Conservation (phyloP, 2,888 invertebrate species). For the Carterocephalus palaemon region DNA sequence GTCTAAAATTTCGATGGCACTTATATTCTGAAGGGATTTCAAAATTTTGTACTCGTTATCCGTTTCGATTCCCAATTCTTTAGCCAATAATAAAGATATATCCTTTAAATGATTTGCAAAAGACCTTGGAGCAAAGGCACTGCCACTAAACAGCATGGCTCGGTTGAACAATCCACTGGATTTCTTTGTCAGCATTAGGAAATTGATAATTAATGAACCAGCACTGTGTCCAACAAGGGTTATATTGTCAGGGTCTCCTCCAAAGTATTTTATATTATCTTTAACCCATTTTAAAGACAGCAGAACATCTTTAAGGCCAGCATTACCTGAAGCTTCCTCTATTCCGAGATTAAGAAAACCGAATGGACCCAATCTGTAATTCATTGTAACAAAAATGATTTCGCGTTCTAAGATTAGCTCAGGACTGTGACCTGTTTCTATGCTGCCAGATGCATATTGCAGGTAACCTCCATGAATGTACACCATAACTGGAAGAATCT, state of each 20-base stretch:
- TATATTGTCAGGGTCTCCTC: slow-evolving; percentile 41
- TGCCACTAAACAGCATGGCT: slow-evolving; percentile 38
- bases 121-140: slow-evolving; percentile 36
- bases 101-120: slow-evolving; percentile 32
- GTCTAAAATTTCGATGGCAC: slow-evolving; percentile 35
- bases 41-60: slow-evolving; percentile 28
- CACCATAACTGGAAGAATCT: slow-evolving; percentile 39
- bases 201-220: slow-evolving; percentile 45
- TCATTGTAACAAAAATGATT: slow-evolving; percentile 9
- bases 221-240: slow-evolving; percentile 49
- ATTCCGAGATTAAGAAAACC: slow-evolving; percentile 47
- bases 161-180: slow-evolving; percentile 38
- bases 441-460: slow-evolving; percentile 36
- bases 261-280: slow-evolving; percentile 43
- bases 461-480: slow-evolving; percentile 47
- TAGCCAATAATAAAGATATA: slow-evolving; percentile 32
- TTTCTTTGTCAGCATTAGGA: slow-evolving; percentile 42
- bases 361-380: slow-evolving; percentile 46
- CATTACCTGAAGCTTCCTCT: slow-evolving; percentile 44
- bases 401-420: slow-evolving; percentile 33
- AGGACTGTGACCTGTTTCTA: slow-evolving; percentile 38
- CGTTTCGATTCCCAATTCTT: slow-evolving; percentile 30
- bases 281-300: slow-evolving; percentile 45
- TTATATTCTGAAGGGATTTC: slow-evolving; percentile 28
- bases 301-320: slow-evolving; percentile 48